These are phyloP conservation scores for Oryzias javanicus DNA, from an alignment of 2,113 vertebrate species.

Conservation along the genomic window DNA sequence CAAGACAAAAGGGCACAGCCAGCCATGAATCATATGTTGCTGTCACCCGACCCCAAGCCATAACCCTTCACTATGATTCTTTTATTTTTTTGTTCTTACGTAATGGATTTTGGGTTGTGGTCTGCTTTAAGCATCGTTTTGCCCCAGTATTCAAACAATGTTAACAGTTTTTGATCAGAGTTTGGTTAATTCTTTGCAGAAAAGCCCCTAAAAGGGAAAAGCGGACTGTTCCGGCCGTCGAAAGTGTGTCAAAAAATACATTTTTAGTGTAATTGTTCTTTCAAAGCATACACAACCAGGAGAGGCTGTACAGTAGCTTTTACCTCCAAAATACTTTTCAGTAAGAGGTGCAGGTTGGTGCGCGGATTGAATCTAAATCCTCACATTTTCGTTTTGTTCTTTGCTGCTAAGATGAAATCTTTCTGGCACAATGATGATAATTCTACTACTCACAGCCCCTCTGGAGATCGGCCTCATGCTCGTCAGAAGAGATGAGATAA, in stretches of 20 bases:
- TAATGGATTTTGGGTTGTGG: conserved; percentile 59
- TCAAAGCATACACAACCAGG: neutral
- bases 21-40: conserved; percentile 76
- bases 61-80: conserved; percentile 65
- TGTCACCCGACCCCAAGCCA: conserved; percentile 72
- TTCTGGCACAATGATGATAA: conserved; percentile 22
- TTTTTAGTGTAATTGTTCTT: neutral
- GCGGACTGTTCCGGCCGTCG: neutral
- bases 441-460: conserved; percentile 20
- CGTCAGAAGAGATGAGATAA: conserved; percentile 41
- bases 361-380: conserved; percentile 16
- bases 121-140: conserved; percentile 57
- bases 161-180: conserved; percentile 34
- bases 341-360: conserved; percentile 11
- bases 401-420: conserved; percentile 44
- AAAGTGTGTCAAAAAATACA: conserved; percentile 1
- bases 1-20: conserved; percentile 67
- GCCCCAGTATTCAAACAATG: conserved; percentile 55
- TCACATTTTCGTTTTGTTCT: conserved; percentile 41
- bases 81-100: conserved; percentile 70
- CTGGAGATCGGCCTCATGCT: conserved; percentile 40
- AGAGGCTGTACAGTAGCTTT: neutral
- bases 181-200: conserved; percentile 20
- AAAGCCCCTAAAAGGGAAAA: conserved; percentile 4
- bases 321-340: conserved; percentile 3